Percentiles rank a stretch among this genome's conserved stretches.
Conservation (phyloP, 2,797 vertebrate species). For the Mus caroli region DNA sequence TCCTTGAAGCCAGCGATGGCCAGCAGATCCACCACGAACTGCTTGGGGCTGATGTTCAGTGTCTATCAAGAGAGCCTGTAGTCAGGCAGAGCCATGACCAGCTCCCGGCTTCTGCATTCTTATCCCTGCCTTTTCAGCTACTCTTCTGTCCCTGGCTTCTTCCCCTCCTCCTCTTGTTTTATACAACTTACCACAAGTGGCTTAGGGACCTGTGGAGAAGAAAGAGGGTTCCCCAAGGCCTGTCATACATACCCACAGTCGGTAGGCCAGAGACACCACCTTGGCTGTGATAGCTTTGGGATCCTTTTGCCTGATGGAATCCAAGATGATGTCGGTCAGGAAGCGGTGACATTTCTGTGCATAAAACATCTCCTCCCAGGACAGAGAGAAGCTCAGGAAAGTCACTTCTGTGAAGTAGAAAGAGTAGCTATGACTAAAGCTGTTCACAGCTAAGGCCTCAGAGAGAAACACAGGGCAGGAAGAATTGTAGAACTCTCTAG, state of each 20-base stretch:
- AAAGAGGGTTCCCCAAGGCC: neutral
- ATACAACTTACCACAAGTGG: neutral
- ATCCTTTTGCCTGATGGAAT: slow-evolving; percentile 85
- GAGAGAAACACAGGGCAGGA: neutral
- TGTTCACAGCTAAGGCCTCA: neutral
- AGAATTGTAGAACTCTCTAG: neutral
- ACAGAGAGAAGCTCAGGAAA: slow-evolving; percentile 87
- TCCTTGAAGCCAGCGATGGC: slow-evolving; percentile 77
- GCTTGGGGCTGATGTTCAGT: slow-evolving; percentile 80
- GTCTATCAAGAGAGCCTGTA: slow-evolving; percentile 69
- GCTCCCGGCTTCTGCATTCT: slow-evolving; percentile 1
- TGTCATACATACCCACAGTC: slow-evolving; percentile 85
- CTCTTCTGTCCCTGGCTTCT: neutral
- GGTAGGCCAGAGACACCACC: slow-evolving; percentile 81
- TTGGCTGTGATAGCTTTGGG: slow-evolving; percentile 81
- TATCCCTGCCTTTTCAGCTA: neutral
- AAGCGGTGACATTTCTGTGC: slow-evolving; percentile 86
- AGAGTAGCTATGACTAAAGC: neutral
- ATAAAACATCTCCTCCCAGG: slow-evolving; percentile 87
- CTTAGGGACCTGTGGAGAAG: neutral
- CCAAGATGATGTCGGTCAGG: slow-evolving; percentile 87
- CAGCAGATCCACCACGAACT: slow-evolving; percentile 86
- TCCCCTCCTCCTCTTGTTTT: slow-evolving; percentile 9
- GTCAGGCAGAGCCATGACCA: neutral
- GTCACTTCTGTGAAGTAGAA: slow-evolving; percentile 81